Base-by-base conservation (phyloP, 2,888 invertebrate genomes). In the Tipula unca region DNA sequence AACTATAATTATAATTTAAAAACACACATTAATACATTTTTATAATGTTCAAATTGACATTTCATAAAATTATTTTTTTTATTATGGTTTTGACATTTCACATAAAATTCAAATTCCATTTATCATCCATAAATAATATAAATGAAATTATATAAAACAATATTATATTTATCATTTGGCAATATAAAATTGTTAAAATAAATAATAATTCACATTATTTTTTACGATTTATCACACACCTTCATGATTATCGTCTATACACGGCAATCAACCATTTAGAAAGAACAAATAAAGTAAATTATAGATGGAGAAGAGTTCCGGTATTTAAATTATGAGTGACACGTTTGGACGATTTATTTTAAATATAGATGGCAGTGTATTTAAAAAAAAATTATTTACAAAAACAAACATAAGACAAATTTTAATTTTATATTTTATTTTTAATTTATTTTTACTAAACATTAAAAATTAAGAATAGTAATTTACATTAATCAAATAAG, bases 1-100 rank as follows among this genome's bases (percentile, higher is more conserved):
- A 99, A 93, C 98, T 99, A 92, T 88, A 92, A 48, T n/a, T 17
- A 48, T 48, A 48, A 48, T n/a, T 48, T n/a, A 48, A 48, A 48
- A n/a, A 91, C 54, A 87, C 14, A 17, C 8, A 29, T 82, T 83
- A 83, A 25, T 10, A 69, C 32, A 2, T 20, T 48, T 48, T 48
- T 48, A 39, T 48, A 4, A 48, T 5, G n/a, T 48, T 69, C 69
- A 8, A 25, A 25, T 48, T 69, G 69, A 69, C 69, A 25, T 69
- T 69, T 69, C 69, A 20, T 14, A 69, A 3, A 10, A 20, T 54
- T 25, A 8, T 25, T 69, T 54, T 69, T 25, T 69, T 69, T 69
- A 69, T 69, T 69, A 25, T 69, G 69, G 69, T 69, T 69, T 32
- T 83, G 35, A 83, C 83, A 32, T 83, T 32, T 83, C 35, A 32